Evolutionary conservation across 2,888 invertebrate species (phyloP).

Genomic region (Brenthis daphne): DNA sequence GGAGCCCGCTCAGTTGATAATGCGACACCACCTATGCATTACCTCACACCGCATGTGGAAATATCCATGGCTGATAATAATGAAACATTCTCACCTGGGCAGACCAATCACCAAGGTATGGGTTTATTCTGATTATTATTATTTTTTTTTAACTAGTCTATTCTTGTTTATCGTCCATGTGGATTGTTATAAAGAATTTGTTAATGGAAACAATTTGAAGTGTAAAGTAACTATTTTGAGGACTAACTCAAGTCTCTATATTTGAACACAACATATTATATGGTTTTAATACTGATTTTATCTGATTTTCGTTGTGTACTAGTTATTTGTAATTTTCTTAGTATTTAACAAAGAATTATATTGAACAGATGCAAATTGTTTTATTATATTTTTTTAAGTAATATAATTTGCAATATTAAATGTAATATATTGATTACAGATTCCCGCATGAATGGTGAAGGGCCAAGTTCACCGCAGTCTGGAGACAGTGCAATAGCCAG

Average conservation of each 20-base stretch:
- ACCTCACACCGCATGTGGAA: conserved; percentile 94
- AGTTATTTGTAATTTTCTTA: too few species aligned
- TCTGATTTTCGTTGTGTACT: too few species aligned
- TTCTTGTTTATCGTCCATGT: too few species aligned
- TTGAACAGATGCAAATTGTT: background rate
- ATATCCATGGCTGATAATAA: conserved; percentile 94
- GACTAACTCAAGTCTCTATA: too few species aligned
- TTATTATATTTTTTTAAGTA: background rate
- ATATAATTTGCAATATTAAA: background rate
- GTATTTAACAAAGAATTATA: background rate
- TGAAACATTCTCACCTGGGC: conserved; percentile 84
- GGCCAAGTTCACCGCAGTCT: conserved; percentile 90
- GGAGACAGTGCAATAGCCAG: conserved; percentile 90
- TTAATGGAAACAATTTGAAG: too few species aligned
- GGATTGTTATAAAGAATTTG: too few species aligned
- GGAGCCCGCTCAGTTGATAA: conserved; percentile 91
- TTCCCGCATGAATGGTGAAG: conserved; percentile 84
- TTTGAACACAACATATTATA: too few species aligned
- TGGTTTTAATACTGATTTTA: too few species aligned
- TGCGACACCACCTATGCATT: conserved; percentile 95
- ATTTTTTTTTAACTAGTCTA: background rate
- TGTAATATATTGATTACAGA: conserved; percentile 46
- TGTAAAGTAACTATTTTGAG: too few species aligned
- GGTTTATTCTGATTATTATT: conserved; percentile 38
- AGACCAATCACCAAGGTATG: conserved; percentile 64